Conservation (phyloP, 2,113 vertebrate genomes). For the Danionella cerebrum region DNA sequence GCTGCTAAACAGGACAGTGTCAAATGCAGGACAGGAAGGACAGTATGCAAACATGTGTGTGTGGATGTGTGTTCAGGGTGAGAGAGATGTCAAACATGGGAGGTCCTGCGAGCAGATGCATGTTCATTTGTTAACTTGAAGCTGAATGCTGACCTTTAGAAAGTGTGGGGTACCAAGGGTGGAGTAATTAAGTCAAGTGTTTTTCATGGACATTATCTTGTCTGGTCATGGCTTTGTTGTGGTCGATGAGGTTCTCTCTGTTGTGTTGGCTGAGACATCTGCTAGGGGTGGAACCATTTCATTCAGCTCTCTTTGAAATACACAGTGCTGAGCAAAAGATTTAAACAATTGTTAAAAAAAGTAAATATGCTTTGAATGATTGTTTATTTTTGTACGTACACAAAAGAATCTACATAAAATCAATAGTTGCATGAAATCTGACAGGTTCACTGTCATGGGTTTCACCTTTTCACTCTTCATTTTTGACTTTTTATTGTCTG, state of each 20-base stretch:
- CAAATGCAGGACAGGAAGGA: constrained; percentile 26
- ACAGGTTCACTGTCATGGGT: too few species aligned
- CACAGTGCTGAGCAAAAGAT: too few species aligned
- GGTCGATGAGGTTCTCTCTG: neutral
- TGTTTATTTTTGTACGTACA: too few species aligned
- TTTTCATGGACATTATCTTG: constrained; percentile 1
- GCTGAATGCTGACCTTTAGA: neutral
- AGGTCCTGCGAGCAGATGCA: constrained; percentile 10
- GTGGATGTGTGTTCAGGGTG: constrained; percentile 3
- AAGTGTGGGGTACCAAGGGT: neutral
- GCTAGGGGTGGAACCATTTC: neutral
- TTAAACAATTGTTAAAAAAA: too few species aligned
- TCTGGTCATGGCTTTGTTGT: neutral
- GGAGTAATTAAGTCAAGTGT: constrained; percentile 2
- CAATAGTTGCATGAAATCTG: too few species aligned
- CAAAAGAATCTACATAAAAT: too few species aligned
- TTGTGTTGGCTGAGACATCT: neutral
- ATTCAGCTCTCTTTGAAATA: neutral
- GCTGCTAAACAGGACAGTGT: constrained; percentile 42
- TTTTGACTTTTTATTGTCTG: too few species aligned
- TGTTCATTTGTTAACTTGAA: neutral
- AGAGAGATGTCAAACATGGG: neutral
- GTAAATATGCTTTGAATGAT: too few species aligned
- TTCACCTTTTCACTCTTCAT: too few species aligned
- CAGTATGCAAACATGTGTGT: neutral